phyloP scores from a whole-genome alignment of 1,140 invertebrate genomes.

The Drosophila miranda region DNA sequence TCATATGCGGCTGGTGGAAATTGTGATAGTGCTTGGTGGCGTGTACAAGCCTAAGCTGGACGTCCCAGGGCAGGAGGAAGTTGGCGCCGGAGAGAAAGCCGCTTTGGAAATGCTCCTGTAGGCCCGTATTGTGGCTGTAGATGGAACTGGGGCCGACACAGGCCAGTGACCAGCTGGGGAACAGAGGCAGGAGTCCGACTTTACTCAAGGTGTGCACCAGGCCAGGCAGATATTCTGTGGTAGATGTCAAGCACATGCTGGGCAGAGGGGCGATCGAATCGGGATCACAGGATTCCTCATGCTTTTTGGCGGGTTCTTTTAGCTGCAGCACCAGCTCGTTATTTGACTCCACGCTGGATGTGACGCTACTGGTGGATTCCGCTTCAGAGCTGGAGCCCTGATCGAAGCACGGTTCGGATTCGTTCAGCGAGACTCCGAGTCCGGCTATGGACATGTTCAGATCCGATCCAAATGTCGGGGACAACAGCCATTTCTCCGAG shows the following conservation, averaged over 20 bases:
- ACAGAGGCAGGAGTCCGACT: slow-evolving; percentile 90
- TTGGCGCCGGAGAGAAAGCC: slow-evolving; percentile 95
- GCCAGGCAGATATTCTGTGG: slow-evolving; percentile 94
- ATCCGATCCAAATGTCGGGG: slow-evolving; percentile 63
- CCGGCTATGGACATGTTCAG: slow-evolving; percentile 68
- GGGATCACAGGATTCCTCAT: slow-evolving; percentile 1
- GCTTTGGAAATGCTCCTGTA: slow-evolving; percentile 89
- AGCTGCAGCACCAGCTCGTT: slow-evolving; percentile 73
- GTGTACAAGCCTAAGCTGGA: slow-evolving; percentile 87
- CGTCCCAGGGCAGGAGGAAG: slow-evolving; percentile 97
- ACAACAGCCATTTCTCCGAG: slow-evolving; percentile 47
- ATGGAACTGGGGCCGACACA: slow-evolving; percentile 94
- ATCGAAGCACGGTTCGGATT: slow-evolving; percentile 28
- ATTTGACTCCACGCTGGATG: slow-evolving; percentile 43
- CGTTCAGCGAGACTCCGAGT: slow-evolving; percentile 51
- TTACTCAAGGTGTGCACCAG: slow-evolving; percentile 94
- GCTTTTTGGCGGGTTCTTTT: slow-evolving; percentile 41
- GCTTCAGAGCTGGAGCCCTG: slow-evolving; percentile 20
- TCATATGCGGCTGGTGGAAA: slow-evolving; percentile 35
- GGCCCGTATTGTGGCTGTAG: slow-evolving; percentile 94
- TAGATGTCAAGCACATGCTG: slow-evolving; percentile 85
- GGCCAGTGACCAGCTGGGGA: slow-evolving; percentile 95
- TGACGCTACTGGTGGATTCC: slow-evolving; percentile 32
- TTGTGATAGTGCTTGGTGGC: slow-evolving; percentile 45
- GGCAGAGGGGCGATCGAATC: slow-evolving; percentile 4